Conservation (phyloP, 2,888 invertebrate species). For the Agrotis segetum region DNA sequence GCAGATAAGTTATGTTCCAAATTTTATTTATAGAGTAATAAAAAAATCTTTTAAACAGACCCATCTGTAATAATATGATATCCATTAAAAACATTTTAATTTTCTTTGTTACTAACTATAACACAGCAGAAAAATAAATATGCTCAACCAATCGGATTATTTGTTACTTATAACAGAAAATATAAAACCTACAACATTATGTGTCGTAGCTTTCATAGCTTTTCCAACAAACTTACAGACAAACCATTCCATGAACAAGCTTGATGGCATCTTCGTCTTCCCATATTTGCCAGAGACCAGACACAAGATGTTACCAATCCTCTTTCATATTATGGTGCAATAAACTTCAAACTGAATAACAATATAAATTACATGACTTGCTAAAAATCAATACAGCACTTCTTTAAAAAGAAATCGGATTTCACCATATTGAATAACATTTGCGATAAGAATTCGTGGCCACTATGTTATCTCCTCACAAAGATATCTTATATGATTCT, state of each 20-base stretch:
- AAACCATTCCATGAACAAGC: not conserved
- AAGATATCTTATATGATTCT: conserved; percentile 59
- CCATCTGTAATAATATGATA: too few relatives aligned
- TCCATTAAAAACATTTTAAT: too few relatives aligned
- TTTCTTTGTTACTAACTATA: not conserved
- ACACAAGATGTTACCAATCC: not conserved
- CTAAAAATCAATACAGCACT: conserved; percentile 3
- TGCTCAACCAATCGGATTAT: not conserved
- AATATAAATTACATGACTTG: conserved; percentile 13
- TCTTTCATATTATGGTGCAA: conserved; percentile 18
- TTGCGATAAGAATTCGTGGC: conserved; percentile 49
- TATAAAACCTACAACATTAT: not conserved
- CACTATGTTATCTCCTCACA: conserved; percentile 51
- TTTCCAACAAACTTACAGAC: not conserved
- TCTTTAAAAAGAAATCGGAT: conserved; percentile 7
- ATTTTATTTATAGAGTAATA: too few relatives aligned
- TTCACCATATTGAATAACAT: conserved; percentile 47
- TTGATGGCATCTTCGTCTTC: not conserved
- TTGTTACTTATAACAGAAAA: not conserved
- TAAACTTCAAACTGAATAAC: not conserved
- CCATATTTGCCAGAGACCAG: too few relatives aligned
- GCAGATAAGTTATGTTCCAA: not conserved
- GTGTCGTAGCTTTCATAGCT: not conserved
- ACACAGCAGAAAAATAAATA: not conserved
- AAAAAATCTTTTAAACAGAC: too few relatives aligned